These are phyloP conservation scores for Euglossa dilemma DNA, from an alignment of 1,140 invertebrate species.

Conservation along the genomic window DNA sequence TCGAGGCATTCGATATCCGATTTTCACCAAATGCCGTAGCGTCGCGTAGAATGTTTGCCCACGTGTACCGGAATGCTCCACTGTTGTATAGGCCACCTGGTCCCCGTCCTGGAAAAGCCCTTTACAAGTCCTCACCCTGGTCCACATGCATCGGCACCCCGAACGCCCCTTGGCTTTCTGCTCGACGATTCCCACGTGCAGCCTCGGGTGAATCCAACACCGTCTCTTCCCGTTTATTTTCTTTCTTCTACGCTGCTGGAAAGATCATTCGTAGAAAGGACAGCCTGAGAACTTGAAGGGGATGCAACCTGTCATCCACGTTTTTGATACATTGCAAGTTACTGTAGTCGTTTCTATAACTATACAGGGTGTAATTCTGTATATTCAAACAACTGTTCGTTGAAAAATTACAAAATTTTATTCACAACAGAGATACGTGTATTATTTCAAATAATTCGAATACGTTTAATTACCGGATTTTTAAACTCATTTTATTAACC, in stretches of 20 bases:
- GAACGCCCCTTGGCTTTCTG: conserved; percentile 61
- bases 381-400: too few relatives aligned
- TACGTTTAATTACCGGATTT: too few relatives aligned
- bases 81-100: conserved; percentile 60
- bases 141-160: conserved; percentile 37
- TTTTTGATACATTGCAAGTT: background rate
- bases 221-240: too few relatives aligned
- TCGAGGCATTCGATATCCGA: conserved; percentile 52
- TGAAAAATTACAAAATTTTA: too few relatives aligned
- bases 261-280: background rate
- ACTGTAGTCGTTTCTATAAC: too few relatives aligned
- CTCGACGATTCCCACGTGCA: conserved; percentile 50
- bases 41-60: conserved; percentile 56
- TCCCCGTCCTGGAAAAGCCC: conserved; percentile 35
- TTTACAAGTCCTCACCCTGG: conserved; percentile 26
- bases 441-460: too few relatives aligned
- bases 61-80: conserved; percentile 63
- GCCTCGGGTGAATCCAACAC: conserved; percentile 17
- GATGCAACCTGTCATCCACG: too few relatives aligned
- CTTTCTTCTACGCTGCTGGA: background rate
- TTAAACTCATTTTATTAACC: too few relatives aligned
- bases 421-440: too few relatives aligned
- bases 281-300: too few relatives aligned
- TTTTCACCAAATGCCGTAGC: conserved; percentile 58
- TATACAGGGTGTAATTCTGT: too few relatives aligned